phyloP scores from a whole-genome alignment of 2,797 vertebrate genomes.

The Carcharodon carcharias region DNA sequence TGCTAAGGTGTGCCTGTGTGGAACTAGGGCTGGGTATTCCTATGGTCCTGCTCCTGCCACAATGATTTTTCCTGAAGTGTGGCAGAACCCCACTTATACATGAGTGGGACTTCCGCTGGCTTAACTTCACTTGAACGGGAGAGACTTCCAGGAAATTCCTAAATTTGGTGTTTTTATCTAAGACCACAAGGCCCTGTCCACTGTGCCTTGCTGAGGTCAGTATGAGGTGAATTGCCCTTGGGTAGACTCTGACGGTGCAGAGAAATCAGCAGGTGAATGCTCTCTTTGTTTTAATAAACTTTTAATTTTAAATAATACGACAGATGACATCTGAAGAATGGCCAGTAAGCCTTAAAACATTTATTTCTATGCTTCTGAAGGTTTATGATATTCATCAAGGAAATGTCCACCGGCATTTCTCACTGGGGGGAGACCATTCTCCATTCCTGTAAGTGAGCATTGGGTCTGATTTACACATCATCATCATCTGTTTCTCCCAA shows the following conservation, averaged over 20 bases:
- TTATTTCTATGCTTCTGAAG: not conserved
- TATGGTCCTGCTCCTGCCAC: not conserved
- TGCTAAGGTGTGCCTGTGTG: not conserved
- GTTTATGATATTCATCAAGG: not conserved
- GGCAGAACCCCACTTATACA: not conserved
- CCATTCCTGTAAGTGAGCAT: not conserved
- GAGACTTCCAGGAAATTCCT: not conserved
- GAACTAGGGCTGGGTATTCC: too few relatives aligned
- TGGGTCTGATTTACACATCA: too few relatives aligned
- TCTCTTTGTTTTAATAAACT: not conserved
- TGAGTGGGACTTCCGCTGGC: not conserved
- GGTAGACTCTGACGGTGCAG: not conserved
- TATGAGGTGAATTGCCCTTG: not conserved
- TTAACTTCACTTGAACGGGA: not conserved
- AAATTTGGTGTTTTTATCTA: not conserved
- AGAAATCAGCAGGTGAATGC: not conserved
- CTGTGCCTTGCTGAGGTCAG: not conserved
- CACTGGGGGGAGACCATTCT: not conserved
- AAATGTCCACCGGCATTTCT: not conserved
- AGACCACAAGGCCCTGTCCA: not conserved
- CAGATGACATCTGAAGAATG: not conserved
- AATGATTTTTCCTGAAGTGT: too few relatives aligned
- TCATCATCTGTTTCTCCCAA: too few relatives aligned
- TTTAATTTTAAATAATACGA: not conserved
- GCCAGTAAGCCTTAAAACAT: not conserved